Evolutionary conservation across 64 coral and sea anemone species (phyloP), one percentile per base, ranked within the genome.

Genomic region (Stichodactyla mertensii): DNA sequence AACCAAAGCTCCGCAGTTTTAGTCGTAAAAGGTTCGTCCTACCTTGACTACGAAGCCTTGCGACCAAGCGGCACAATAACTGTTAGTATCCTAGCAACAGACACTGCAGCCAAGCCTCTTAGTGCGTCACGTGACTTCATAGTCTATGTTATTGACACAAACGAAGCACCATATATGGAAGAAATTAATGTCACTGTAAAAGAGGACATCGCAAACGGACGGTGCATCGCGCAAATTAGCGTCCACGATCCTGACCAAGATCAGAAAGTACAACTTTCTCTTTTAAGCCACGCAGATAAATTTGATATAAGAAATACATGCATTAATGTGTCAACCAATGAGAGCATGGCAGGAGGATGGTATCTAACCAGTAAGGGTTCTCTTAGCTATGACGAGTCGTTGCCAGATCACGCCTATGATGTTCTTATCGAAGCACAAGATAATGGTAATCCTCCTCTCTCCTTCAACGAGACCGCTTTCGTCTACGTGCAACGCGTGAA

Each of bases 141-240:
- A 20, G 85, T 95, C 36, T 82, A 27, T 1, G 78, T 95, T 4
- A 60, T 78, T 18, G 89, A 95, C 61, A 58, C 85, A 0, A 95
- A 95, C 8, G 93, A 95, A 11, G 71, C 90, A 45, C 93, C 93
- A 5, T 61, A 85, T n/a, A 58, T 91, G 54, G 71, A 89, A 4
- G 79, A 18, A 15, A 62, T 88, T 20, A 85, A 89, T 16, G 55
- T 88, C 1, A 83, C 89, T 51, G 84, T 95, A 24, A 66, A 74
- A 31, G 93, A 95, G 59, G 91, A 92, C 55, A 87, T 95, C 9
- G 86, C 93, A 10, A 31, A 86, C 19, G 89, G 90, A 27, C 77
- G 85, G 16, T 95, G 89, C 57, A 45, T 95, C 6, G 93, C 89
- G 51, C 82, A 95, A 62, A 57, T 95, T 5, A 89, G 66, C 2